Conservation (phyloP, 2,113 vertebrate genomes). For the Albula goreensis region DNA sequence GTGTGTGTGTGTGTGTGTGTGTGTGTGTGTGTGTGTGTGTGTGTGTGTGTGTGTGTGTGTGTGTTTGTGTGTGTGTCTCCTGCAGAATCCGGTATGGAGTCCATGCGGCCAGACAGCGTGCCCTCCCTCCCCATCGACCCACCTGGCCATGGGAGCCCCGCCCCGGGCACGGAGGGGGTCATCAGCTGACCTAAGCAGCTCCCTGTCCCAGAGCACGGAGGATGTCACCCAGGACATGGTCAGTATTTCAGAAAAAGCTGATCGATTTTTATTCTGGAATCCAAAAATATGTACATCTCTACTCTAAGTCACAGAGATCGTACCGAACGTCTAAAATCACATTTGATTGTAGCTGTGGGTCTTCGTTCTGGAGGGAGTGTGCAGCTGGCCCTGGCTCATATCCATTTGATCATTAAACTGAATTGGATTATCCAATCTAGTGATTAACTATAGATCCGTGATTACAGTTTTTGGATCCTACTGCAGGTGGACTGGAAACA, state of each 20-base stretch:
- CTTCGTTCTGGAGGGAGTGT: neutral
- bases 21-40: too few relatives aligned
- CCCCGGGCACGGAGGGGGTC: conserved; percentile 68
- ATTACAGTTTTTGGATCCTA: neutral
- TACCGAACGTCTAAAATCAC: neutral
- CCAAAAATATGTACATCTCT: too few relatives aligned
- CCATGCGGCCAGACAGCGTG: conserved; percentile 64
- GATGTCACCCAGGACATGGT: conserved; percentile 79
- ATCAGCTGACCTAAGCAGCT: conserved; percentile 82
- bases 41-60: too few relatives aligned
- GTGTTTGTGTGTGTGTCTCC: neutral
- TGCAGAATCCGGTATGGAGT: conserved; percentile 82
- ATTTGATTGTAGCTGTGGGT: neutral
- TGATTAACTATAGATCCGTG: neutral
- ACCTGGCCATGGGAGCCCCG: conserved; percentile 64
- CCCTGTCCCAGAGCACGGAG: conserved; percentile 78
- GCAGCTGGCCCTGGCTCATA: neutral
- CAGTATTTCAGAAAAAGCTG: conserved; percentile 31
- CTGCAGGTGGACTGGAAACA: neutral
- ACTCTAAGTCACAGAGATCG: too few relatives aligned
- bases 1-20: too few relatives aligned
- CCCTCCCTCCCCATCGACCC: conserved; percentile 36
- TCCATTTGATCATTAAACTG: neutral
- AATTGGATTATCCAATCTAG: neutral
- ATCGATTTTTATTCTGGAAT: too few relatives aligned